These are phyloP conservation scores for Gisinianus flammeolus DNA, from an alignment of 2,888 invertebrate genomes.

Conservation along the genomic window DNA sequence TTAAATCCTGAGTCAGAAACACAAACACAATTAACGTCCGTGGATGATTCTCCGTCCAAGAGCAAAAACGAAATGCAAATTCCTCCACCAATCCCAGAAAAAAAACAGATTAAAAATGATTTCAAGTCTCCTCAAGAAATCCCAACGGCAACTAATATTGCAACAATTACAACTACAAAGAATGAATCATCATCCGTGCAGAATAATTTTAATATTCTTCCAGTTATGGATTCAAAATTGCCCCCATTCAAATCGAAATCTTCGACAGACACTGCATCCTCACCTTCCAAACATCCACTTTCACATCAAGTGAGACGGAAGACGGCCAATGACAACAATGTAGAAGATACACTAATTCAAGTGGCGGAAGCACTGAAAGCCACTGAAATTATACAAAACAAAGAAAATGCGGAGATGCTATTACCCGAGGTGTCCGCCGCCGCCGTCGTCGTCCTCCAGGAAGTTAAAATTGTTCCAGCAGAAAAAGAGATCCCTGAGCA, in stretches of 20 bases:
- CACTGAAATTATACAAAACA: too few species aligned
- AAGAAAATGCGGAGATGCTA: too few species aligned
- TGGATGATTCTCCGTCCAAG: background rate
- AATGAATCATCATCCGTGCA: background rate
- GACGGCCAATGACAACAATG: background rate
- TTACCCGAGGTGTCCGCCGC: background rate
- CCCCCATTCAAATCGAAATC: too few species aligned
- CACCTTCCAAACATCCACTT: background rate
- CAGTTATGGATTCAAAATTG: too few species aligned
- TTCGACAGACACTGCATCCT: background rate
- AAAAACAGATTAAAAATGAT: slow-evolving; percentile 21
- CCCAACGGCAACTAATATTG: background rate
- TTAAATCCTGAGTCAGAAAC: too few species aligned
- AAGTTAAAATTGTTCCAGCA: too few species aligned
- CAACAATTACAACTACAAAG: background rate
- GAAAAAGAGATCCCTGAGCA: too few species aligned
- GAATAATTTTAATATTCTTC: background rate
- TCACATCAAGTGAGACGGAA: too few species aligned
- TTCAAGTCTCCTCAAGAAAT: background rate
- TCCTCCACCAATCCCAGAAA: slow-evolving; percentile 31
- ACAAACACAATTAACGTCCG: background rate
- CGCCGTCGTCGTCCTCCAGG: background rate
- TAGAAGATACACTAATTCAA: background rate
- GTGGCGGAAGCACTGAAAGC: too few species aligned
- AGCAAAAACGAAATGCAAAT: background rate